Conservation (phyloP, 2,797 vertebrate genomes). For the Anguilla anguilla region DNA sequence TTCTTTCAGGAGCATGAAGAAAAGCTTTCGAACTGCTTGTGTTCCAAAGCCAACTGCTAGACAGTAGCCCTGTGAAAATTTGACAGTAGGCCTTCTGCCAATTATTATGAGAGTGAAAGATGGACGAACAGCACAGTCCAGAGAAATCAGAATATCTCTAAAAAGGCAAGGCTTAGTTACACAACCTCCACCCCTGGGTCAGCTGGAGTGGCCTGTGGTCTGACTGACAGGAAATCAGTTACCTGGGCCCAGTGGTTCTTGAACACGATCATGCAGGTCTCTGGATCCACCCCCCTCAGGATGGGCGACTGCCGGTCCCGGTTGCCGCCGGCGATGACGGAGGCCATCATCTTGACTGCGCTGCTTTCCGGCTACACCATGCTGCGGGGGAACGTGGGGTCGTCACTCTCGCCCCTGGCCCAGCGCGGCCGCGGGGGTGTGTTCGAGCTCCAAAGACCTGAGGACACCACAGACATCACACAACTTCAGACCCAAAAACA, state of each 20-base stretch:
- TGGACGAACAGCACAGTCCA: background rate
- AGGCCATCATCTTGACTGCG: slow-evolving; percentile 79
- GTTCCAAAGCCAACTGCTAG: slow-evolving; percentile 11
- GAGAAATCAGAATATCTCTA: background rate
- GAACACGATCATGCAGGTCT: slow-evolving; percentile 97
- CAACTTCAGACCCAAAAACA: background rate
- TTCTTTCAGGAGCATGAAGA: background rate
- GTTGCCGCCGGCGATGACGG: slow-evolving; percentile 71
- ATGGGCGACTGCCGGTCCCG: slow-evolving; percentile 76
- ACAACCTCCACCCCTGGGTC: background rate
- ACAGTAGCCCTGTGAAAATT: background rate
- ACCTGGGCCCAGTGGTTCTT: slow-evolving; percentile 96
- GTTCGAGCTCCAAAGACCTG: background rate
- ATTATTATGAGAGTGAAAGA: slow-evolving; percentile 18
- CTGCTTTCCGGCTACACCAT: slow-evolving; percentile 66
- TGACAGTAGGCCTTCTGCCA: background rate
- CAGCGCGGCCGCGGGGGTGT: background rate
- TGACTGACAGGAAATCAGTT: background rate
- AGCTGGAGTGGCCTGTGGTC: background rate
- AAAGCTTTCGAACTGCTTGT: slow-evolving; percentile 9
- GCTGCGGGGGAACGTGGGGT: slow-evolving; percentile 30
- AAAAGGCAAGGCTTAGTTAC: background rate
- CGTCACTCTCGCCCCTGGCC: background rate
- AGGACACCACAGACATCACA: background rate
- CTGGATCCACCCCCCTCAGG: slow-evolving; percentile 88